Evolutionary conservation across 2,888 invertebrate species (phyloP).

Genomic region (Aspidiotus destructor): DNA sequence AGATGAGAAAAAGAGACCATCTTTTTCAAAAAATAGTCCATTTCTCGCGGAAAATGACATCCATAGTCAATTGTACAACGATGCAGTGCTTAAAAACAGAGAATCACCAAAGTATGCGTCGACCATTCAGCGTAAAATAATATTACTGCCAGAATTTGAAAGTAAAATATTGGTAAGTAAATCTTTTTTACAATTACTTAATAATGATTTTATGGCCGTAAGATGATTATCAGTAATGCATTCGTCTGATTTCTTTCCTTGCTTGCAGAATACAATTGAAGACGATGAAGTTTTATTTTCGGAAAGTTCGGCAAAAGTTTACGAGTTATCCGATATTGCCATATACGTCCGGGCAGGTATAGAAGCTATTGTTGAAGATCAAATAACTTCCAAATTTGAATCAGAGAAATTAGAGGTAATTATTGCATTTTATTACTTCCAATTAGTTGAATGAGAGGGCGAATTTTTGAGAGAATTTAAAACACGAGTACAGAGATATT

Average conservation of each 20-base stretch:
- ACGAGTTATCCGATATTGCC: constrained; percentile 8
- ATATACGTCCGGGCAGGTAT: constrained; percentile 17
- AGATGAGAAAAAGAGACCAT: no score
- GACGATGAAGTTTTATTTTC: constrained; percentile 3
- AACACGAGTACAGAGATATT: no score
- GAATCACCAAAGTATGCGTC: constrained; percentile 4
- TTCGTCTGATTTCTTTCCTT: no score
- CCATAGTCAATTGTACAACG: constrained; percentile 10
- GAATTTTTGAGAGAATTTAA: background rate
- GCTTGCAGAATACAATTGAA: background rate
- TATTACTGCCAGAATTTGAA: constrained; percentile 13
- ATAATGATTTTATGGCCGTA: no score
- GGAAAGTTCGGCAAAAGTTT: constrained; percentile 9
- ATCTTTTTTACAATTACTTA: no score
- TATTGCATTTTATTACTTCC: background rate
- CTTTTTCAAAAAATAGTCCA: no score
- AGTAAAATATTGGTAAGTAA: background rate
- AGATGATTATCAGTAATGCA: no score
- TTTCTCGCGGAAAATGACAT: background rate
- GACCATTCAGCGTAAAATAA: constrained; percentile 11
- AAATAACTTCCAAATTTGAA: constrained; percentile 22
- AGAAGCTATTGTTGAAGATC: constrained; percentile 29
- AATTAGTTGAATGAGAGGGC: background rate
- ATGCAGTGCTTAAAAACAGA: constrained; percentile 8
- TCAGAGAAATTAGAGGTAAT: constrained; percentile 19